Percentiles rank a stretch among this genome's conserved stretches.
phyloP scores from a whole-genome alignment of 2,113 vertebrate species.

The Entomyzon cyanotis region DNA sequence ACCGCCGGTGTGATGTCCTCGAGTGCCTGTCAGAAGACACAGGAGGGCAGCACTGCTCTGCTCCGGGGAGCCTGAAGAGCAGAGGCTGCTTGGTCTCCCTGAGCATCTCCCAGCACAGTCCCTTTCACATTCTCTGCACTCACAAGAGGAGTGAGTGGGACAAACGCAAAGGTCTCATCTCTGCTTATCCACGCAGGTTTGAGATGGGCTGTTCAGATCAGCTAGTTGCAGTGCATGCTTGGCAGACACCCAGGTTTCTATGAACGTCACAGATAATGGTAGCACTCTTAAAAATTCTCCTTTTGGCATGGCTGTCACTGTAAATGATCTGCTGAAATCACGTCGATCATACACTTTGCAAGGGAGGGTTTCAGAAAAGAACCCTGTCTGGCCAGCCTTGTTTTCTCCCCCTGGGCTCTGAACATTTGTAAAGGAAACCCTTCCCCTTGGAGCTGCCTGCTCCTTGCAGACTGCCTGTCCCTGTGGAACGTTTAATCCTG shows the following conservation, averaged over 20 bases:
- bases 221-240: neutral
- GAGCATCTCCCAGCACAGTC: neutral
- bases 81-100: rapidly evolving
- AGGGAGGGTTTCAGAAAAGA: neutral
- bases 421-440: rapidly evolving
- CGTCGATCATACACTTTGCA: rapidly evolving
- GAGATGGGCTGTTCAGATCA: neutral
- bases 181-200: neutral
- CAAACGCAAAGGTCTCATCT: neutral
- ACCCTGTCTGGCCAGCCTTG: rapidly evolving
- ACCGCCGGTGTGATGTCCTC: neutral
- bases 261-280: neutral
- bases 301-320: neutral
- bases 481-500: rapidly evolving
- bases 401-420: neutral
- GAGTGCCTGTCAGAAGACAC: neutral
- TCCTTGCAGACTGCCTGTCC: neutral
- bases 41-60: slow-evolving; percentile 8
- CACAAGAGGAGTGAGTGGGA: neutral
- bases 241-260: neutral
- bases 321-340: neutral
- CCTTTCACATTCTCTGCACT: neutral
- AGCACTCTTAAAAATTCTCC: neutral
- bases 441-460: neutral
- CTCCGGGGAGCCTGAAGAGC: neutral